These are phyloP conservation scores for Pseudomyrmex gracilis DNA, from an alignment of 1,140 invertebrate species.

Conservation along the genomic window DNA sequence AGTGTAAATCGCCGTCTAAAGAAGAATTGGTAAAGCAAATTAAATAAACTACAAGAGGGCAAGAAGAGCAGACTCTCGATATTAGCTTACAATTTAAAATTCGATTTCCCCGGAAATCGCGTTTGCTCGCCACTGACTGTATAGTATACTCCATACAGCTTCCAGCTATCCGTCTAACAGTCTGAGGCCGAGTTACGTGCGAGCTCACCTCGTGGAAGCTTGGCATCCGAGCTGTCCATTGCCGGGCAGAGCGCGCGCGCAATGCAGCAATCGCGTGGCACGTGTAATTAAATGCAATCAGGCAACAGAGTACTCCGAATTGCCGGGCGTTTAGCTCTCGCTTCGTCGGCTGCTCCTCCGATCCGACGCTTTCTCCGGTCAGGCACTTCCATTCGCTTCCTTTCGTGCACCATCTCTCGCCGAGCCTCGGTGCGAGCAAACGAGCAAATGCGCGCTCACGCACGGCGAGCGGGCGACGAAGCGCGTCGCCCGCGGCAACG, in stretches of 20 bases:
- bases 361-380: constrained; percentile 51
- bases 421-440: background rate
- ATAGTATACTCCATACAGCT: constrained; percentile 24
- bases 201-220: constrained; percentile 65
- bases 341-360: constrained; percentile 62
- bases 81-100: constrained; percentile 30
- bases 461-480: constrained; percentile 27
- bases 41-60: background rate
- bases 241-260: constrained; percentile 68
- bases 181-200: constrained; percentile 48
- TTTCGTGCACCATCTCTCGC: constrained; percentile 39
- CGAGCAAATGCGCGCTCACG: constrained; percentile 28
- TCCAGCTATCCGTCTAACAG: constrained; percentile 49
- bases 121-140: constrained; percentile 35
- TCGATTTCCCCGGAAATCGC: constrained; percentile 35
- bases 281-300: constrained; percentile 84
- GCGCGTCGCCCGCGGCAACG: constrained; percentile 55
- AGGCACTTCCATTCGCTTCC: constrained; percentile 51
- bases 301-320: constrained; percentile 82
- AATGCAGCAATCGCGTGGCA: constrained; percentile 81
- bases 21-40: constrained; percentile 5
- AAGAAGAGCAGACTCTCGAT: background rate
- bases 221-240: constrained; percentile 50
- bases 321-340: constrained; percentile 80
- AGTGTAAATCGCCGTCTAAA: background rate